Base-by-base conservation (phyloP, 2,113 vertebrate species). In the Alosa alosa region DNA sequence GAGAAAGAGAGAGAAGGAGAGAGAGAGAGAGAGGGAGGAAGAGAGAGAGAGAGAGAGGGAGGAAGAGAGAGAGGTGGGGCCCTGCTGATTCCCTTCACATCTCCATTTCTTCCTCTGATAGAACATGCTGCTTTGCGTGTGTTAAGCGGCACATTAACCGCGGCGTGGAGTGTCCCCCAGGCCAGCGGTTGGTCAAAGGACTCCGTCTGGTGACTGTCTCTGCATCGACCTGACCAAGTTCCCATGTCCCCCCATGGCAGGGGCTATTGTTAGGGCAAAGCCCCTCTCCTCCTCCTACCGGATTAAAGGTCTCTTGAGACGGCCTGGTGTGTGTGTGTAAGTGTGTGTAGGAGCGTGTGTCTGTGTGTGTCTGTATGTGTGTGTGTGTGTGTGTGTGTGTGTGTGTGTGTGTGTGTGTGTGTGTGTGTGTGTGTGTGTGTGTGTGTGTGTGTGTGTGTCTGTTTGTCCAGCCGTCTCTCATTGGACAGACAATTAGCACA, bases 401-500 rank as follows among this genome's bases (percentile, higher is more conserved):
- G 18, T 60, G 55, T 60, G 55, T 60, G 55, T 60, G 18, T 60
- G 60, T 64, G 60, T 25, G 20, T 64, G 60, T 64, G 60, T 64
- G 20, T 64, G 60, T 64, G 60, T 64, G 60, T 64, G 22, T 31
- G 25, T 72, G n/a, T 11, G n/a, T 36, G 64, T 8, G 64, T 36
- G 64, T 36, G 64, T 36, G 64, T 36, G 64, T 72, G 25, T 72
- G 6, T 72, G 64, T 25, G 8, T 72, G 36, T 60, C 84, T 86
- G 83, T 89, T 87, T 90, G 81, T 84, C 82, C 83, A 85, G 86
- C 45, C 36, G 84, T 83, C 84, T 89, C 81, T 90, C 88, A 87
- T 82, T 87, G 88, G 89, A 55, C 20, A 89, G 84, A 81, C 85
- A 91, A 90, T 91, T 90, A 91, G 84, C 91, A 91, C 55, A 72